phyloP scores from a whole-genome alignment of 1,140 invertebrate species.

The Euwallacea fornicatus region DNA sequence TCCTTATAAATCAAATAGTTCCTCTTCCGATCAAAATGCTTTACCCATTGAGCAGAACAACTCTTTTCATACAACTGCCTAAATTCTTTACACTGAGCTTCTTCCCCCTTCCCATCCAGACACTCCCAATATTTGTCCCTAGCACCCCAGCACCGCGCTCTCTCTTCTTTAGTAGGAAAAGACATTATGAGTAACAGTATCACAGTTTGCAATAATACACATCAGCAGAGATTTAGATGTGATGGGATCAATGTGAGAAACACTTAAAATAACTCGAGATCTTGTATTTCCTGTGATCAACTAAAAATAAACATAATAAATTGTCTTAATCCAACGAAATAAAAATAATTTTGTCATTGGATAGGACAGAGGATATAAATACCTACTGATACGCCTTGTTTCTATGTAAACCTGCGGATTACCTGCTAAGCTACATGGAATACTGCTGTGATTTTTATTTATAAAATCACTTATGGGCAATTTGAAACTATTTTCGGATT shows the following conservation, averaged over 20 bases:
- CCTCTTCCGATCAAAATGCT: conserved; percentile 90
- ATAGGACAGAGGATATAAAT: not conserved
- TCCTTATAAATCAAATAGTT: conserved; percentile 87
- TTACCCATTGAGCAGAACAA: conserved; percentile 89
- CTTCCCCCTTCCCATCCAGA: conserved; percentile 63
- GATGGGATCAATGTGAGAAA: not conserved
- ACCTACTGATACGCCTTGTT: too few species aligned
- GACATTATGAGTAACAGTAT: conserved; percentile 62
- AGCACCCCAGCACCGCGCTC: conserved; percentile 80
- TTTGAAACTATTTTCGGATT: too few species aligned
- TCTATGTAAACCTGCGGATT: not conserved
- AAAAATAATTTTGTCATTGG: conserved; percentile 16
- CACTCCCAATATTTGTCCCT: conserved; percentile 90
- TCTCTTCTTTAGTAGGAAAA: conserved; percentile 79
- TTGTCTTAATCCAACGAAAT: conserved; percentile 24
- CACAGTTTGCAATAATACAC: not conserved
- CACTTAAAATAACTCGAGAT: conserved; percentile 31
- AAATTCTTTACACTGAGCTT: conserved; percentile 66
- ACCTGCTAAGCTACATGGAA: too few species aligned
- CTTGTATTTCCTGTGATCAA: conserved; percentile 34
- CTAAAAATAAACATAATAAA: conserved; percentile 43
- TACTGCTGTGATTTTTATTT: too few species aligned
- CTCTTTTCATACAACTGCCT: conserved; percentile 78
- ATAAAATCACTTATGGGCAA: too few species aligned
- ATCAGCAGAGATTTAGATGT: not conserved